phyloP scores from a whole-genome alignment of 2,888 invertebrate genomes.

The Drosophila niveifrons region DNA sequence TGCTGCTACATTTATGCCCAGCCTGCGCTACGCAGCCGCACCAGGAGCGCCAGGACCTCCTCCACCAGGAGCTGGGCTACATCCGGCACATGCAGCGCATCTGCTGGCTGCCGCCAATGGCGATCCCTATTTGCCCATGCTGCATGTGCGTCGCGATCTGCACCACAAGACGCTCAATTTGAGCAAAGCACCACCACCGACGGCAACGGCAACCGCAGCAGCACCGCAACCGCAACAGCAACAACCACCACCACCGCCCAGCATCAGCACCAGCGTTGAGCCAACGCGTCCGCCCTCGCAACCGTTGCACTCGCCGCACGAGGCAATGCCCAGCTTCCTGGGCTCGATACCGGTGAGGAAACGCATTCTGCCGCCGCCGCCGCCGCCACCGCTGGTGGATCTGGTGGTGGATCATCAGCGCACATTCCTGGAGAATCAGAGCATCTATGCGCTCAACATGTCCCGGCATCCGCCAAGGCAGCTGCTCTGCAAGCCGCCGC shows the following conservation, averaged over 20 bases:
- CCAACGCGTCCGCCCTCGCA: slow-evolving; percentile 73
- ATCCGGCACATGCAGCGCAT: slow-evolving; percentile 52
- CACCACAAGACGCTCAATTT: slow-evolving; percentile 86
- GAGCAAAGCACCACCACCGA: slow-evolving; percentile 49
- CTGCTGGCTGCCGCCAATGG: slow-evolving; percentile 65
- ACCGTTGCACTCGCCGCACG: slow-evolving; percentile 84
- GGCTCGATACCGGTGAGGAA: slow-evolving; percentile 85
- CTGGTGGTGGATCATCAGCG: slow-evolving; percentile 74
- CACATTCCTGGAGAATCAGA: slow-evolving; percentile 59
- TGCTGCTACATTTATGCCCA: slow-evolving; percentile 36
- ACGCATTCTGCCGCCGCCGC: slow-evolving; percentile 76
- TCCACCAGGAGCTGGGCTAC: slow-evolving; percentile 40
- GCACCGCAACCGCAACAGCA: slow-evolving; percentile 38
- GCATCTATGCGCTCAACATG: slow-evolving; percentile 82
- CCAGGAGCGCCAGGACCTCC: slow-evolving; percentile 44
- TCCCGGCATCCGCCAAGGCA: slow-evolving; percentile 81
- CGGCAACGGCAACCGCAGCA: slow-evolving; percentile 42
- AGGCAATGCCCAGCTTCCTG: slow-evolving; percentile 84
- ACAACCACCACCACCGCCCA: slow-evolving; percentile 47
- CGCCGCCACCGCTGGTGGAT: slow-evolving; percentile 61
- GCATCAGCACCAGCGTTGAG: slow-evolving; percentile 70
- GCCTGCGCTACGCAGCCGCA: slow-evolving; percentile 55
- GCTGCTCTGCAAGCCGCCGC: slow-evolving; percentile 60
- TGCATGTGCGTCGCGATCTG: slow-evolving; percentile 92
- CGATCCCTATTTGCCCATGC: slow-evolving; percentile 86